Evolutionary conservation across 1,140 invertebrate species (phyloP).

Genomic region (Neodiprion pinetum): DNA sequence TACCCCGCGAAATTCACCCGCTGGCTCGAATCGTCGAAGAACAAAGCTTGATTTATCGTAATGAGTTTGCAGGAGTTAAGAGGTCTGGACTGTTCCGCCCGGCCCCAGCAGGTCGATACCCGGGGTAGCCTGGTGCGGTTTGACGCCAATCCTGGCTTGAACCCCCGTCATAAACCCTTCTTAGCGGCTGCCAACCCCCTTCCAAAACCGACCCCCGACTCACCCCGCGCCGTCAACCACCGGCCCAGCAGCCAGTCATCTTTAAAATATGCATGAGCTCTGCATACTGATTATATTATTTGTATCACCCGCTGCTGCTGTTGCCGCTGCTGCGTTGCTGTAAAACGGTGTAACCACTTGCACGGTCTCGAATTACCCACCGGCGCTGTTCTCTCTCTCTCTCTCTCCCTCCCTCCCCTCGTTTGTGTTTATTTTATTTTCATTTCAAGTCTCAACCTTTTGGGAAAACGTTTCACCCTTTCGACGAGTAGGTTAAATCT

Average conservation of each 20-base stretch:
- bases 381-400: not conserved
- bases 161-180: conserved; percentile 63
- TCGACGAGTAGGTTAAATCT: too few species aligned
- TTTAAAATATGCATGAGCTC: conserved; percentile 60
- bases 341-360: not conserved
- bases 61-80: conserved; percentile 64
- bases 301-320: conserved; percentile 48
- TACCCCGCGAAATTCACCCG: conserved; percentile 54
- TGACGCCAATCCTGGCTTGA: conserved; percentile 60
- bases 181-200: conserved; percentile 47
- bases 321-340: conserved; percentile 17
- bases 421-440: not conserved
- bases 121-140: conserved; percentile 59
- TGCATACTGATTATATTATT: conserved; percentile 61
- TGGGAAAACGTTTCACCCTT: too few species aligned
- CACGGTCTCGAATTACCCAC: not conserved
- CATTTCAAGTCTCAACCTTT: too few species aligned
- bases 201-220: conserved; percentile 16
- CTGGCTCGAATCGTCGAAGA: conserved; percentile 53
- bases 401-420: not conserved
- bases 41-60: conserved; percentile 65
- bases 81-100: conserved; percentile 42
- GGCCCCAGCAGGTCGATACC: conserved; percentile 15
- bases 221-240: conserved; percentile 11
- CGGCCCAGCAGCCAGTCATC: conserved; percentile 29